Conservation (phyloP, 2,888 invertebrate genomes). For the Dascillus cervinus region DNA sequence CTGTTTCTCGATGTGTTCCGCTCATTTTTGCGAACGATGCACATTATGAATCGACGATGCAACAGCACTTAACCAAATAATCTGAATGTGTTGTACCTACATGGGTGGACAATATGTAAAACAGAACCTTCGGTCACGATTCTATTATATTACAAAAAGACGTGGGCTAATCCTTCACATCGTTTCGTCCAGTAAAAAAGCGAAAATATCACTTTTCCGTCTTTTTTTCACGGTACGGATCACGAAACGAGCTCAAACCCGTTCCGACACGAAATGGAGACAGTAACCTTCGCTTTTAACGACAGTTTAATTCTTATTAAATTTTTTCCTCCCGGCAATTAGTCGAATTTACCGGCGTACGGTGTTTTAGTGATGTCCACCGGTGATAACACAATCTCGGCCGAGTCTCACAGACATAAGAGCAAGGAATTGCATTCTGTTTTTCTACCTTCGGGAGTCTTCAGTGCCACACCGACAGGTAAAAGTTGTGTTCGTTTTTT, state of each 20-base stretch:
- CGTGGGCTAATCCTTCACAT: no score
- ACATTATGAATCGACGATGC: no score
- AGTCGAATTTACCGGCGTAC: slow-evolving; percentile 22
- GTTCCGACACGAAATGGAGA: no score
- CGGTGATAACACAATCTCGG: slow-evolving; percentile 38
- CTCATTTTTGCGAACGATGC: no score
- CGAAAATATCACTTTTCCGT: no score
- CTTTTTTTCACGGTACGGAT: no score
- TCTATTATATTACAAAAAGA: slow-evolving; percentile 4
- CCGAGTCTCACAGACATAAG: slow-evolving; percentile 31
- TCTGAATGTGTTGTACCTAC: slow-evolving; percentile 8
- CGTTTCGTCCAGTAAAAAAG: no score
- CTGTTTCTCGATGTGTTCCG: no score
- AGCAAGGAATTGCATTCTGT: slow-evolving; percentile 34
- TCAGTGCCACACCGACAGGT: slow-evolving; percentile 35
- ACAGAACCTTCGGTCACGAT: slow-evolving; percentile 6
- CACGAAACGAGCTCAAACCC: no score
- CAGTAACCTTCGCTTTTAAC: no score
- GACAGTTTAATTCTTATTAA: no score
- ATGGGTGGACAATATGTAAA: slow-evolving; percentile 5
- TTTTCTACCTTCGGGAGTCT: slow-evolving; percentile 30
- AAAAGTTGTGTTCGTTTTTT: slow-evolving; percentile 32
- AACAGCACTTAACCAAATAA: no score
- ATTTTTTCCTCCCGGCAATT: slow-evolving; percentile 5
- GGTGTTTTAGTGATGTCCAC: slow-evolving; percentile 35